Conservation (phyloP, 2,113 vertebrate species). For the Aphelocoma coerulescens region DNA sequence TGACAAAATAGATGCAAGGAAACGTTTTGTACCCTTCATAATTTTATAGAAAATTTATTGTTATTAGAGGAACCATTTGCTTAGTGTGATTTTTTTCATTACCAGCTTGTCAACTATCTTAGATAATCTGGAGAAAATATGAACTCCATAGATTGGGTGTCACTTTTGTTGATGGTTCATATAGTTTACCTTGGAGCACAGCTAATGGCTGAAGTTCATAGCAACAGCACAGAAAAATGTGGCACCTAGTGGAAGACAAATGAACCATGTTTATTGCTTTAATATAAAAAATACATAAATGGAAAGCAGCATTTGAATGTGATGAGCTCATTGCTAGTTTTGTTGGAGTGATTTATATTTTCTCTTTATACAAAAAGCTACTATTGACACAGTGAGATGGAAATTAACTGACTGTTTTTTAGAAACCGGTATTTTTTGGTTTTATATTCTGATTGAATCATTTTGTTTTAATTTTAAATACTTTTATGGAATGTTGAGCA, state of each 20-base stretch:
- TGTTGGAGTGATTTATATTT: slow-evolving; percentile 78
- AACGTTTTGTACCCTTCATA: slow-evolving; percentile 95
- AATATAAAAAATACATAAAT: slow-evolving; percentile 87
- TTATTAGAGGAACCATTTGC: slow-evolving; percentile 99
- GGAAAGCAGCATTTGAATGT: slow-evolving; percentile 80
- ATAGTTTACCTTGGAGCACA: slow-evolving; percentile 96
- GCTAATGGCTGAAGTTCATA: slow-evolving; percentile 92
- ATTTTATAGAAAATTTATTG: slow-evolving; percentile 99
- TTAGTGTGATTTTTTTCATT: slow-evolving; percentile 99
- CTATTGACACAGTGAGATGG: slow-evolving; percentile 75
- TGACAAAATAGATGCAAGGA: slow-evolving; percentile 99
- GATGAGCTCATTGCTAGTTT: slow-evolving; percentile 79
- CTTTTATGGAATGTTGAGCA: slow-evolving; percentile 73
- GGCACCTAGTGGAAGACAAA: slow-evolving; percentile 80
- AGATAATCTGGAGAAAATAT: slow-evolving; percentile 92
- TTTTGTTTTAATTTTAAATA: slow-evolving; percentile 73
- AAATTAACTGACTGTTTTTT: slow-evolving; percentile 77
- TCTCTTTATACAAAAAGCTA: slow-evolving; percentile 64
- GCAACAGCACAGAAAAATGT: slow-evolving; percentile 84
- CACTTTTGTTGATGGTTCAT: slow-evolving; percentile 97
- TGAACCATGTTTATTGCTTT: slow-evolving; percentile 84
- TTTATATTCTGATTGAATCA: slow-evolving; percentile 67
- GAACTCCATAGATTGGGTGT: slow-evolving; percentile 94
- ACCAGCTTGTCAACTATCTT: slow-evolving; percentile 96
- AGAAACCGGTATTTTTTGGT: slow-evolving; percentile 71